A percentile compares a stretch with the other conserved stretches of the same genome.
phyloP scores from a whole-genome alignment of 2,797 vertebrate species.

The Telmatherina bonti region DNA sequence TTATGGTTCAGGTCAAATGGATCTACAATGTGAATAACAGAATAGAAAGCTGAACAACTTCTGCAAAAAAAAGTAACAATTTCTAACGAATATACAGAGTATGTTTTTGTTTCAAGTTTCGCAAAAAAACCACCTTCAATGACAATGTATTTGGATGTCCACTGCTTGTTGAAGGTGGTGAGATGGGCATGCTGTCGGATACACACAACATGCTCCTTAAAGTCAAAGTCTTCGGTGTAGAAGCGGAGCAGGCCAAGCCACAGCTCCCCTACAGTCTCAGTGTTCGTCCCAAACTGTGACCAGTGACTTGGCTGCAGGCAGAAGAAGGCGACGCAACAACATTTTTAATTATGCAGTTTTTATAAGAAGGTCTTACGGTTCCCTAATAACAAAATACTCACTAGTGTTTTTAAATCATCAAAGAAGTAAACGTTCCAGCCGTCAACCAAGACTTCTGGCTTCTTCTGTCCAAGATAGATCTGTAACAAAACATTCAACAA shows the following conservation, averaged over 20 bases:
- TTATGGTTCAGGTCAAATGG: conserved; percentile 97
- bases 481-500: conserved; percentile 71
- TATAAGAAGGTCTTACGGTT: too few relatives aligned
- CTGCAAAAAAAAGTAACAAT: not conserved
- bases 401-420: conserved; percentile 88
- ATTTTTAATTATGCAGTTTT: not conserved
- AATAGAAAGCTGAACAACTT: not conserved
- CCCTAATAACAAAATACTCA: conserved; percentile 71
- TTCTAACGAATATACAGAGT: not conserved
- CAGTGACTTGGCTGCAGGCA: conserved; percentile 85
- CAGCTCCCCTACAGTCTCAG: conserved; percentile 90
- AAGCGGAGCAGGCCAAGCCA: conserved; percentile 96
- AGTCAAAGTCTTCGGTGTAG: conserved; percentile 97
- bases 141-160: conserved; percentile 97
- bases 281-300: conserved; percentile 89
- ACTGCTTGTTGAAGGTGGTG: conserved; percentile 98
- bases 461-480: conserved; percentile 89
- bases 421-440: conserved; percentile 96
- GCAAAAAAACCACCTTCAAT: conserved; percentile 89
- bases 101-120: not conserved
- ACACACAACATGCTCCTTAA: conserved; percentile 94
- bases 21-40: conserved; percentile 80
- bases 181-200: conserved; percentile 89
- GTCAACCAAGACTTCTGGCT: conserved; percentile 91
- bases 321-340: conserved; percentile 12